These are phyloP conservation scores for Tenthredo notha DNA, from an alignment of 2,888 invertebrate species.

Conservation along the genomic window DNA sequence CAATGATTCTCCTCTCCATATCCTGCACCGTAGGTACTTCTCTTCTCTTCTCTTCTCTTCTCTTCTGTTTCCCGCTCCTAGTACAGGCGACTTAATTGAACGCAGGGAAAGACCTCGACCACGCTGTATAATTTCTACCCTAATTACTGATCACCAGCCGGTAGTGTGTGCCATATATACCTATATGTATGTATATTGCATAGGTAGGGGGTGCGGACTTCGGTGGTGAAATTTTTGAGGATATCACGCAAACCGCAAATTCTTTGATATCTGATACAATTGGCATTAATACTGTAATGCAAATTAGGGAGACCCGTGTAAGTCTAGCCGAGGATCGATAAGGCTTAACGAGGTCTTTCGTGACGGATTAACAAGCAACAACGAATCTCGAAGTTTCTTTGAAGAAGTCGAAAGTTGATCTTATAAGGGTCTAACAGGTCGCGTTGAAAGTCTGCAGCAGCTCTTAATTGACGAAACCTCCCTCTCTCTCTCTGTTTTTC, in stretches of 20 bases:
- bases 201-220: too few relatives aligned
- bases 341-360: slow-evolving; percentile 47
- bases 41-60: not conserved
- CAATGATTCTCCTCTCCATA: slow-evolving; percentile 12
- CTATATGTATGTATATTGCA: too few relatives aligned
- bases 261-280: slow-evolving; percentile 26
- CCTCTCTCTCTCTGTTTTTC: not conserved
- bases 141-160: not conserved
- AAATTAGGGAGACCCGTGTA: slow-evolving; percentile 6
- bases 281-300: not conserved
- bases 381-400: slow-evolving; percentile 45
- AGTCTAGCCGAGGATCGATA: slow-evolving; percentile 8
- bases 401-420: slow-evolving; percentile 47
- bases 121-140: not conserved
- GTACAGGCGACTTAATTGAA: not conserved
- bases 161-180: not conserved
- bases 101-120: not conserved
- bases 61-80: not conserved
- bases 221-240: not conserved
- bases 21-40: not conserved
- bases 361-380: slow-evolving; percentile 48
- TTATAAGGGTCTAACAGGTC: slow-evolving; percentile 15
- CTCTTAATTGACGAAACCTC: slow-evolving; percentile 36
- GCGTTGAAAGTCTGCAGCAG: not conserved
- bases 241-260: not conserved